Evolutionary conservation across 2,797 vertebrate species (phyloP).

Genomic region (Lacerta bilineata): DNA sequence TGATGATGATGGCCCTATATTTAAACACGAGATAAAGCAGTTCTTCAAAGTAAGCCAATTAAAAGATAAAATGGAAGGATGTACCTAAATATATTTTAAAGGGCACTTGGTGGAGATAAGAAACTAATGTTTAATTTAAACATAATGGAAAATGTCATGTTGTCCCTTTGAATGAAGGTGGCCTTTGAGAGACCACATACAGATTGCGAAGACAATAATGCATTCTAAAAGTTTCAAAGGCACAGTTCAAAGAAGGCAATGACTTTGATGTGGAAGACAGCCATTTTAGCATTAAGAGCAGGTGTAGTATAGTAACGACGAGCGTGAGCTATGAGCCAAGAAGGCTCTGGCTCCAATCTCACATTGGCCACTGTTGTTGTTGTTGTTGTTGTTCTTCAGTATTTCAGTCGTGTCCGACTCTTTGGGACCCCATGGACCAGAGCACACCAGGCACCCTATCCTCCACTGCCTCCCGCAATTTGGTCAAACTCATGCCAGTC

Average conservation of each 20-base stretch:
- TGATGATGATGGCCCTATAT: background rate
- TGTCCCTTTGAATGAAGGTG: conserved; percentile 37
- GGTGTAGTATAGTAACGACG: background rate
- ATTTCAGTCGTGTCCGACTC: too few species aligned
- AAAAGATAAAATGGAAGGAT: background rate
- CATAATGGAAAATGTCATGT: conserved; percentile 51
- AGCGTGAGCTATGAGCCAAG: background rate
- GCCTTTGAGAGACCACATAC: conserved; percentile 46
- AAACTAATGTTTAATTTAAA: conserved; percentile 36
- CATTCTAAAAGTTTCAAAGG: conserved; percentile 47
- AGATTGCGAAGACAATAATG: conserved; percentile 58
- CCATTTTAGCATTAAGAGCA: conserved; percentile 17
- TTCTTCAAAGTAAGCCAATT: conserved; percentile 4
- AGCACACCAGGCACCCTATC: too few species aligned
- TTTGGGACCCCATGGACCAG: too few species aligned
- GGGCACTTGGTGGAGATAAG: background rate
- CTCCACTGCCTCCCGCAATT: too few species aligned
- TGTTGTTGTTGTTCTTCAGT: too few species aligned
- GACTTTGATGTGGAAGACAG: conserved; percentile 46
- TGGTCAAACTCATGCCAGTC: too few species aligned
- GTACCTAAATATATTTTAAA: conserved; percentile 33
- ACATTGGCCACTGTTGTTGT: background rate
- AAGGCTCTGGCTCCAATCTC: background rate
- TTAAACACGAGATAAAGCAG: background rate
- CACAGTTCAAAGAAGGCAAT: conserved; percentile 59